These are phyloP conservation scores for Rhagoletis pomonella DNA, from an alignment of 1,140 invertebrate genomes.

Conservation along the genomic window DNA sequence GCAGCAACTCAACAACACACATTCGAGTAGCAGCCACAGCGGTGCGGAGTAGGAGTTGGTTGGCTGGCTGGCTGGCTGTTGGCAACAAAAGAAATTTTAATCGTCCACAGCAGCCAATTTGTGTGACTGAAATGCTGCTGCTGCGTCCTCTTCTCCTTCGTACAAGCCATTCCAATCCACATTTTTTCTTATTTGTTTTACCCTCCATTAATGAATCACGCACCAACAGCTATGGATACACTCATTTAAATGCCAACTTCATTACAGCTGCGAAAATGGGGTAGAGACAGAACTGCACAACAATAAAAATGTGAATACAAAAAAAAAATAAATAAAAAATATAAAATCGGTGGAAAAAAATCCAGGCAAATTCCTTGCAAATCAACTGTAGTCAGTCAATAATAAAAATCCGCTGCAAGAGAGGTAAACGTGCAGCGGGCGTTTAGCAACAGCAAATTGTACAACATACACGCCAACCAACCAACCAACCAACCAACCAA, in stretches of 20 bases:
- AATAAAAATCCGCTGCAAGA: conserved; percentile 16
- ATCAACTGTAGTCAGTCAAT: conserved; percentile 37
- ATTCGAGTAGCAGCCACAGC: background rate
- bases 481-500: background rate
- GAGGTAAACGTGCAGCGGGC: background rate
- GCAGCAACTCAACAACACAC: background rate
- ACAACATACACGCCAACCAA: background rate
- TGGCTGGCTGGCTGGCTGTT: background rate
- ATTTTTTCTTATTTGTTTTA: background rate
- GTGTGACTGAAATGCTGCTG: background rate
- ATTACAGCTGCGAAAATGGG: background rate
- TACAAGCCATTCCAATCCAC: background rate
- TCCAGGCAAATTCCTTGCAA: conserved; percentile 41
- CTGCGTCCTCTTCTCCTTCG: background rate
- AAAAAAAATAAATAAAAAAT: too few species aligned
- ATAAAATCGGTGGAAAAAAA: background rate
- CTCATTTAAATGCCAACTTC: conserved; percentile 49
- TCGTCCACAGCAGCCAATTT: background rate
- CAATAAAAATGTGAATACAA: background rate
- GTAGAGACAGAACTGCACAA: background rate
- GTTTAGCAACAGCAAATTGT: conserved; percentile 7
- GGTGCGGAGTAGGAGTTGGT: background rate
- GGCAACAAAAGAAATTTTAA: conserved; percentile 31
- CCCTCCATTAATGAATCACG: conserved; percentile 45
- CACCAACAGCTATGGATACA: conserved; percentile 47